Evolutionary conservation across 2,797 vertebrate species (phyloP).

Genomic region (Premnoplex brunnescens): DNA sequence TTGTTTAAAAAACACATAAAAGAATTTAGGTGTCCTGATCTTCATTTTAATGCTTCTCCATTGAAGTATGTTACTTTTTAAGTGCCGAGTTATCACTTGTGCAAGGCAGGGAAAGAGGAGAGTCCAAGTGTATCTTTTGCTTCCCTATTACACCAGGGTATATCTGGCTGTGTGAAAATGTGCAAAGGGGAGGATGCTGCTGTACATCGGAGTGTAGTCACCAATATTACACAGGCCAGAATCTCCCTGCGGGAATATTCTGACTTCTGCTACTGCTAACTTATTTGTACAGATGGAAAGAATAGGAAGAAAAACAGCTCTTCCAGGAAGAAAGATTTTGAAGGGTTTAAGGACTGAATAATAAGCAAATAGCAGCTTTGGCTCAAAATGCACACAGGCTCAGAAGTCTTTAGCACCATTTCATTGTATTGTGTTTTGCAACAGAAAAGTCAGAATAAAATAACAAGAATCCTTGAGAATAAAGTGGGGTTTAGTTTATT

Average conservation of each 20-base stretch:
- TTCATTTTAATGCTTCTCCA: neutral
- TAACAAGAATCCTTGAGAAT: neutral
- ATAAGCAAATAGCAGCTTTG: neutral
- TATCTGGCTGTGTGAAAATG: neutral
- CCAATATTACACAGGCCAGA: neutral
- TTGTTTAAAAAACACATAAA: neutral
- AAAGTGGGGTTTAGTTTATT: too few species aligned
- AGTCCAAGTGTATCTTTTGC: neutral
- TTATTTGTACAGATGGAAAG: neutral
- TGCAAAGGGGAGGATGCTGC: neutral
- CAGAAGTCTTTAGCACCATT: neutral
- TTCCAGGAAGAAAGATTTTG: neutral
- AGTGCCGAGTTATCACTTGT: neutral
- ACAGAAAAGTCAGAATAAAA: neutral
- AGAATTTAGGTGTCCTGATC: neutral
- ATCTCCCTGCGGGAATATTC: neutral
- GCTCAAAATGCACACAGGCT: neutral
- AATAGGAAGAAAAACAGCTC: neutral
- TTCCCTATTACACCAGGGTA: neutral
- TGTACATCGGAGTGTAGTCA: neutral
- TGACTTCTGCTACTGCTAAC: neutral
- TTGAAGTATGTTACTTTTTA: neutral
- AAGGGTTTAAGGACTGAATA: neutral
- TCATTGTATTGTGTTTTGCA: neutral
- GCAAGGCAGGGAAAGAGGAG: neutral